These are phyloP conservation scores for Prionailurus bengalensis DNA, from an alignment of 2,113 vertebrate species.

Conservation along the genomic window DNA sequence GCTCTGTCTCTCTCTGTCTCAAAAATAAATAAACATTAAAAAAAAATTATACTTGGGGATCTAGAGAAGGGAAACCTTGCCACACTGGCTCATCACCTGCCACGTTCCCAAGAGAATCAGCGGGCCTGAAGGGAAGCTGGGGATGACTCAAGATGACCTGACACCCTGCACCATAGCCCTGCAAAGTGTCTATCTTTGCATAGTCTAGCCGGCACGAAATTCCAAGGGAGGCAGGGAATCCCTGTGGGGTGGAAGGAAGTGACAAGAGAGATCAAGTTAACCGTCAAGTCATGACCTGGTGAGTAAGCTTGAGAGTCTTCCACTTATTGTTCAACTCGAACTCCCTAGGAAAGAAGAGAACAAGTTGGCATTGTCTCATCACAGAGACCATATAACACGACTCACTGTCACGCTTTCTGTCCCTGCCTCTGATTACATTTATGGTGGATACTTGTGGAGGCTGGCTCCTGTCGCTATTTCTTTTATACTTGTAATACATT, in stretches of 20 bases:
- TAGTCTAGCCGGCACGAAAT: background rate
- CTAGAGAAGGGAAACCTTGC: background rate
- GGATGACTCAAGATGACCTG: background rate
- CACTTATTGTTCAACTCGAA: background rate
- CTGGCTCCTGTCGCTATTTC: background rate
- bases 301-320: background rate
- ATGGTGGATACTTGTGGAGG: background rate
- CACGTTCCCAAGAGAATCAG: background rate
- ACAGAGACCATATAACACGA: background rate
- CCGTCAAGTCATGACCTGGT: background rate
- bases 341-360: background rate
- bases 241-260: background rate
- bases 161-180: background rate
- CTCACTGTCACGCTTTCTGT: background rate
- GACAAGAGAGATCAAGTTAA: background rate
- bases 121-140: background rate
- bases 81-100: background rate
- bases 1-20: too few species aligned
- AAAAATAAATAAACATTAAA: too few species aligned
- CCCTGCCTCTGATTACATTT: background rate
- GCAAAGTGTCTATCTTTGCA: background rate
- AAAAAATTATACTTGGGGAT: too few species aligned
- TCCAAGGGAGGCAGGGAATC: background rate
- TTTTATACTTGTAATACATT: background rate
- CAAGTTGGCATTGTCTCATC: background rate